phyloP scores from a whole-genome alignment of 2,797 vertebrate genomes.

The Mionectes olivaceus region DNA sequence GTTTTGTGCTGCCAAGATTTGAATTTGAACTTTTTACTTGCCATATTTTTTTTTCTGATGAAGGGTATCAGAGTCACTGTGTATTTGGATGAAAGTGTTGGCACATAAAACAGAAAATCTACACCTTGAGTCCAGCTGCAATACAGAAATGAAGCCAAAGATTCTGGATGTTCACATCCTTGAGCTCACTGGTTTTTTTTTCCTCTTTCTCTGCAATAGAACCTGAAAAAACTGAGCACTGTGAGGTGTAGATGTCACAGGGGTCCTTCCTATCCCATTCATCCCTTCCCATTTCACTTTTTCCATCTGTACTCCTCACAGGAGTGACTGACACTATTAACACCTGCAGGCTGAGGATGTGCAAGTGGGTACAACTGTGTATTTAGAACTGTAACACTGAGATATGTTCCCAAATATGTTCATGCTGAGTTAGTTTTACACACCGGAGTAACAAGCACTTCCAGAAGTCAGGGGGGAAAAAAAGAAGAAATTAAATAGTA shows the following conservation, averaged over 20 bases:
- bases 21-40: background rate
- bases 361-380: too few relatives aligned
- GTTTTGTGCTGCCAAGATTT: background rate
- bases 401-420: background rate
- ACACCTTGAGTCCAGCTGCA: background rate
- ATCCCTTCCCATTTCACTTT: background rate
- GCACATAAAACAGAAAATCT: background rate
- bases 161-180: background rate
- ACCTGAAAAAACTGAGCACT: background rate
- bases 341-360: background rate
- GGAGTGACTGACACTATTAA: background rate
- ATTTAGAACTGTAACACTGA: background rate
- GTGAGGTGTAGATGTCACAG: background rate
- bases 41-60: background rate
- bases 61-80: background rate
- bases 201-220: background rate
- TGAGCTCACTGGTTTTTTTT: rapidly evolving
- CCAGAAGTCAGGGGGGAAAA: background rate
- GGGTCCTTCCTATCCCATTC: background rate
- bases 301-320: background rate
- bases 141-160: background rate
- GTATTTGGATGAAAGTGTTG: background rate
- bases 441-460: background rate
- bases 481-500: background rate
- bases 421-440: background rate